These are phyloP conservation scores for Pungitius pungitius DNA, from an alignment of 2,113 vertebrate genomes.

Conservation along the genomic window DNA sequence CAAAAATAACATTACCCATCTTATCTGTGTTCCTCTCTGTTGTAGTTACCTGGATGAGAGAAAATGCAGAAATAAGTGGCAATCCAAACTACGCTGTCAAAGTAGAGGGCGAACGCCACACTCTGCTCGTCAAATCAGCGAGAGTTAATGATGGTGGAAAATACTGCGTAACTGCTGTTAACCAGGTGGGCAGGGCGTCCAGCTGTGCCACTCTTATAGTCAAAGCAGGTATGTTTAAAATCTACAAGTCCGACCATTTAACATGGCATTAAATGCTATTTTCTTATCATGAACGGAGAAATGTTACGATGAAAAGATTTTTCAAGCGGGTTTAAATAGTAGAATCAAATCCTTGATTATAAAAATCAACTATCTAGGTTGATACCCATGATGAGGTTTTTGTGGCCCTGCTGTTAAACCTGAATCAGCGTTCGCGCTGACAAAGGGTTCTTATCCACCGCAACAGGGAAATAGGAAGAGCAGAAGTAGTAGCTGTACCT, in stretches of 20 bases:
- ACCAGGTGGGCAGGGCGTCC: slow-evolving; percentile 88
- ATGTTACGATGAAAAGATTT: background rate
- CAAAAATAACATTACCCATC: background rate
- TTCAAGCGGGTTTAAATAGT: no score
- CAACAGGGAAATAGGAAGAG: background rate
- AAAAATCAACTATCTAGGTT: background rate
- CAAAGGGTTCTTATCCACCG: background rate
- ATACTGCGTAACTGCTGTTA: slow-evolving; percentile 88
- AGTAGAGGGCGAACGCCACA: slow-evolving; percentile 92
- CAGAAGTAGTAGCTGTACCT: background rate
- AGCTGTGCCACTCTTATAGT: slow-evolving; percentile 87
- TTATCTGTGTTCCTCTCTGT: slow-evolving; percentile 34
- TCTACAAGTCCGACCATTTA: background rate
- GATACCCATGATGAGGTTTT: background rate
- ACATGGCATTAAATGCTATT: background rate
- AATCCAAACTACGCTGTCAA: slow-evolving; percentile 83
- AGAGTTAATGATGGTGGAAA: slow-evolving; percentile 85
- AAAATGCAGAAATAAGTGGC: slow-evolving; percentile 77
- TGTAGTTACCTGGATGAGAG: slow-evolving; percentile 89
- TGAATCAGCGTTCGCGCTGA: background rate
- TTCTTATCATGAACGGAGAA: background rate
- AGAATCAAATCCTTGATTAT: background rate
- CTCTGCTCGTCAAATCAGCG: slow-evolving; percentile 86
- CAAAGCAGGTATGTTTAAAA: slow-evolving; percentile 82
- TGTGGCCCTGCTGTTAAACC: background rate